phyloP scores from a whole-genome alignment of 2,888 invertebrate genomes.

The Myathropa florea region DNA sequence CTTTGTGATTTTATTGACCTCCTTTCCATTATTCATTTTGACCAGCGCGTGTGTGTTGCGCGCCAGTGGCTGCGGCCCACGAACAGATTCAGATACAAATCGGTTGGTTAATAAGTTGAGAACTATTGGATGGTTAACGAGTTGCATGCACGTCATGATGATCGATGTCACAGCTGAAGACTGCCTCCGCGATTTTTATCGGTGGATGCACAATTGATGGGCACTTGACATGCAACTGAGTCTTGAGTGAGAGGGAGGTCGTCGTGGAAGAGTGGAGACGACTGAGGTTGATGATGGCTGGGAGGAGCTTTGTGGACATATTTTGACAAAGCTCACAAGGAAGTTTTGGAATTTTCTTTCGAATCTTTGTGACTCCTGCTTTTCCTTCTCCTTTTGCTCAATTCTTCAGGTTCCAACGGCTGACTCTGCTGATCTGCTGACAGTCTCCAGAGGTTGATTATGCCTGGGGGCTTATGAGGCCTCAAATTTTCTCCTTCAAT shows the following conservation, averaged over 20 bases:
- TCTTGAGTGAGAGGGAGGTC: not conserved
- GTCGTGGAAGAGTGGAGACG: conserved; percentile 13
- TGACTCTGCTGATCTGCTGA: no score
- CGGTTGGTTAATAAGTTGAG: conserved; percentile 25
- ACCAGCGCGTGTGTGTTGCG: not conserved
- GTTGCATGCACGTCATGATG: conserved; percentile 45
- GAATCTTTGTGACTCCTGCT: no score
- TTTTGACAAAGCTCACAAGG: no score
- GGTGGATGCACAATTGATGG: conserved; percentile 15
- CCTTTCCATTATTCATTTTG: conserved; percentile 62
- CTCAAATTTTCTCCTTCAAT: no score
- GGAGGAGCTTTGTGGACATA: no score
- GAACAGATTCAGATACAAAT: conserved; percentile 48
- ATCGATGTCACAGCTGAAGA: conserved; percentile 54
- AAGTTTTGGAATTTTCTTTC: no score
- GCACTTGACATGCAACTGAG: conserved; percentile 36
- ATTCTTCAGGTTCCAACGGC: no score
- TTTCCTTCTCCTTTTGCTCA: no score
- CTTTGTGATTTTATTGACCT: conserved; percentile 61
- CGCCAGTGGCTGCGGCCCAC: not conserved
- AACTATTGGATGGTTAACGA: conserved; percentile 57
- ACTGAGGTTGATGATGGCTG: not conserved
- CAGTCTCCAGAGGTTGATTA: no score
- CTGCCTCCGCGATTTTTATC: conserved; percentile 44
- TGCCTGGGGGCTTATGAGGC: no score